These are phyloP conservation scores for Diploptera punctata DNA, from an alignment of 2,888 invertebrate genomes.

Conservation along the genomic window DNA sequence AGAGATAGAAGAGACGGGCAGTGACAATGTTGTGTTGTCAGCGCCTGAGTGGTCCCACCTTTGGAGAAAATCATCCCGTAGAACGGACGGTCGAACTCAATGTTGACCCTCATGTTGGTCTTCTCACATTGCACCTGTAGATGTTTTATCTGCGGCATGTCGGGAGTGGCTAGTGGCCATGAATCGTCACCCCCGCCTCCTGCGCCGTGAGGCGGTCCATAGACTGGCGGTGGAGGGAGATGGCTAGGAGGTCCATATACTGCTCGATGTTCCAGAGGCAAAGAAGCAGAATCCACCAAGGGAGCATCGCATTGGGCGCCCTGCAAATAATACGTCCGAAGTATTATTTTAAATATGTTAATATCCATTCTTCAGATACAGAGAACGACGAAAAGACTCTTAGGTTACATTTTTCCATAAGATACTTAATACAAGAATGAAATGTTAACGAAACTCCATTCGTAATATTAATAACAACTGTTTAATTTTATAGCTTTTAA, in stretches of 20 bases:
- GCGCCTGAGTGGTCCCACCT: slow-evolving; percentile 53
- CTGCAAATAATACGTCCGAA: too few species aligned
- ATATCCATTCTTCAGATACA: too few species aligned
- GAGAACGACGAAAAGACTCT: too few species aligned
- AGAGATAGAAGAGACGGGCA: too few species aligned
- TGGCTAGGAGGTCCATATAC: slow-evolving; percentile 47
- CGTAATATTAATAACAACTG: neutral
- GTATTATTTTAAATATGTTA: too few species aligned
- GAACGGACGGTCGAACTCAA: slow-evolving; percentile 94
- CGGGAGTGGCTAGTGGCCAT: slow-evolving; percentile 88
- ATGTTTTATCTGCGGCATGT: slow-evolving; percentile 93
- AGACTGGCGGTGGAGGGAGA: slow-evolving; percentile 43
- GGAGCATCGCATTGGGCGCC: slow-evolving; percentile 4
- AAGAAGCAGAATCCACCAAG: slow-evolving; percentile 57
- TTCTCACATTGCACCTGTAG: slow-evolving; percentile 95
- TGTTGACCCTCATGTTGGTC: slow-evolving; percentile 93
- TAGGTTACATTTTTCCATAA: too few species aligned
- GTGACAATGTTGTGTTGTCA: neutral
- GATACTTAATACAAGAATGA: too few species aligned
- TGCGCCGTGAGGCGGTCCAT: slow-evolving; percentile 52
- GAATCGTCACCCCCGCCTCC: slow-evolving; percentile 71
- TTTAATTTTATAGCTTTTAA: too few species aligned
- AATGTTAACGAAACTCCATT: too few species aligned
- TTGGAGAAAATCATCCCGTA: slow-evolving; percentile 97
- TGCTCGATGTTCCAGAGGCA: slow-evolving; percentile 79